Conservation (phyloP, 1,140 invertebrate genomes). For the Zaprionus taronus region DNA sequence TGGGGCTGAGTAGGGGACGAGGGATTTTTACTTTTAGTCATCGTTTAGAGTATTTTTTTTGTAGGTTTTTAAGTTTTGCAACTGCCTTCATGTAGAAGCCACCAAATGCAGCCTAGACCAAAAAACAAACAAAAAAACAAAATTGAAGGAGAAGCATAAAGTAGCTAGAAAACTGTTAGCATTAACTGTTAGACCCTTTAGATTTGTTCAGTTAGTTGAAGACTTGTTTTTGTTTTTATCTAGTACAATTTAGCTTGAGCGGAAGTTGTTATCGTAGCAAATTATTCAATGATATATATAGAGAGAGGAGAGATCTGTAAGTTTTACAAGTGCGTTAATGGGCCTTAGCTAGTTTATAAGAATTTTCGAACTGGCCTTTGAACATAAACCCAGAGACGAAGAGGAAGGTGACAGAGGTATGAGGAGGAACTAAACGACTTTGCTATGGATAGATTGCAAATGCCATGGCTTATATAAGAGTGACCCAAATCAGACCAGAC, state of each 20-base stretch:
- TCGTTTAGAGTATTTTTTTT: neutral
- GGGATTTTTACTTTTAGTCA: neutral
- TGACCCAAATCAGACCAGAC: neutral
- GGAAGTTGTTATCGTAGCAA: slow-evolving; percentile 15
- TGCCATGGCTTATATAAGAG: slow-evolving; percentile 30
- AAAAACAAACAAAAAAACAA: slow-evolving; percentile 44
- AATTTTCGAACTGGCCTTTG: neutral
- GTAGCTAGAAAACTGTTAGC: slow-evolving; percentile 26
- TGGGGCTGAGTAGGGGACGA: neutral
- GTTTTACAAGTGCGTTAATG: slow-evolving; percentile 10
- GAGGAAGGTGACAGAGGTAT: neutral
- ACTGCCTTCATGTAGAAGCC: slow-evolving; percentile 44
- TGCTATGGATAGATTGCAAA: slow-evolving; percentile 1
- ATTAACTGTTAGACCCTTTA: slow-evolving; percentile 47
- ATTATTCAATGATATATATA: slow-evolving; percentile 1
- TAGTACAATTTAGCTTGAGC: slow-evolving; percentile 63
- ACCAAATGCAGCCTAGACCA: slow-evolving; percentile 77
- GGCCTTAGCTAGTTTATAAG: slow-evolving; percentile 17
- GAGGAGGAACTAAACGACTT: neutral
- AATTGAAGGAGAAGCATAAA: neutral
- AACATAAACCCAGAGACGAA: neutral
- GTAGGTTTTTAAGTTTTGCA: slow-evolving; percentile 22
- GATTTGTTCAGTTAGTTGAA: slow-evolving; percentile 53
- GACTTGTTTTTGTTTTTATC: slow-evolving; percentile 57
- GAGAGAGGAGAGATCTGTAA: slow-evolving; percentile 4